phyloP scores from a whole-genome alignment of 1,140 invertebrate genomes.

The Drosophila repleta region DNA sequence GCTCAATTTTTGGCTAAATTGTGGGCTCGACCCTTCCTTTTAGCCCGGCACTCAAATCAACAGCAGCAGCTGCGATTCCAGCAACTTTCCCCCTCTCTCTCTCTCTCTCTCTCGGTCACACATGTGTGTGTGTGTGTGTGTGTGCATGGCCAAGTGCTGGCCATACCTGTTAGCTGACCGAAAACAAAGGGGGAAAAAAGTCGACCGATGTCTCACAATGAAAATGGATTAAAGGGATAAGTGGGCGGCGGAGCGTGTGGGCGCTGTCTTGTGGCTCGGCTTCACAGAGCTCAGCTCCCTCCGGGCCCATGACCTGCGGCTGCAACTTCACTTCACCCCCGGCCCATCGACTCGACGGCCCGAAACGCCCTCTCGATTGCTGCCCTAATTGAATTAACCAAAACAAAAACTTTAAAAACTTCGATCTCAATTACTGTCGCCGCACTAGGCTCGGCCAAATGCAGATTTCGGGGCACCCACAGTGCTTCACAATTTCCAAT shows the following conservation, averaged over 20 bases:
- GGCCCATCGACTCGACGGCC: too few relatives aligned
- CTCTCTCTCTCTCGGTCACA: neutral
- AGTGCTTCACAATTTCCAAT: neutral
- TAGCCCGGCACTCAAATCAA: constrained; percentile 30
- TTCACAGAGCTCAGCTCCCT: too few relatives aligned
- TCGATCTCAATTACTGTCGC: neutral
- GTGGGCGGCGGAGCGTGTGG: constrained; percentile 17
- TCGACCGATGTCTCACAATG: constrained; percentile 26
- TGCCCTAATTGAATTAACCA: constrained; percentile 37
- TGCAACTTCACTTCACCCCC: too few relatives aligned
- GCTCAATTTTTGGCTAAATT: constrained; percentile 19
- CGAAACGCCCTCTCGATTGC: neutral
- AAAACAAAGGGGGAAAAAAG: neutral
- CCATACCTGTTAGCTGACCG: constrained; percentile 20
- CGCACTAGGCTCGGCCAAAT: neutral
- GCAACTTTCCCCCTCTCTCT: neutral
- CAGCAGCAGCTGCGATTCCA: constrained; percentile 16
- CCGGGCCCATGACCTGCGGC: too few relatives aligned
- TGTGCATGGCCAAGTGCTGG: neutral
- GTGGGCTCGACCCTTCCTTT: constrained; percentile 6
- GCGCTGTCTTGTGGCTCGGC: neutral
- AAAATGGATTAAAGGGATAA: constrained; percentile 57
- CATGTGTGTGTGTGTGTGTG: neutral
- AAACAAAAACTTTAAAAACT: neutral
- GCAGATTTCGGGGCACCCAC: neutral